Evolutionary conservation across 2,888 invertebrate genomes (phyloP).

Genomic region (Drosophila demipolita): DNA sequence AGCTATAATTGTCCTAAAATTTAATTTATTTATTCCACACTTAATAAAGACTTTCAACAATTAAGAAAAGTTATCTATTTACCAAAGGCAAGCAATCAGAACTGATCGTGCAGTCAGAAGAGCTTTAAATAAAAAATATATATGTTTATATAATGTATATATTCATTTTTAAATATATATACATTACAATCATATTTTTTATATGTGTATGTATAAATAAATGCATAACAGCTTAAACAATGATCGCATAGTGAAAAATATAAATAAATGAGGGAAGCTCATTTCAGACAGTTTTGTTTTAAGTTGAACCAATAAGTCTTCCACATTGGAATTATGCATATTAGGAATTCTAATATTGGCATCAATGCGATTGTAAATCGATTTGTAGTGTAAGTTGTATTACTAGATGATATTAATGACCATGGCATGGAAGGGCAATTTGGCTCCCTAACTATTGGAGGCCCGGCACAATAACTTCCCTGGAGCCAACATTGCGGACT

Average conservation of each 20-base stretch:
- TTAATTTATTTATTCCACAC: constrained; percentile 11
- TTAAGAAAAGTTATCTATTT: background rate
- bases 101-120: background rate
- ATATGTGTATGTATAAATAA: background rate
- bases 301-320: background rate
- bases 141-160: background rate
- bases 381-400: too few relatives aligned
- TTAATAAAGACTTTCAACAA: constrained; percentile 3
- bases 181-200: background rate
- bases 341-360: background rate
- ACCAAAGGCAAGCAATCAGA: background rate
- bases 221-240: background rate
- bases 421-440: background rate
- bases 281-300: background rate
- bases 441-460: constrained; percentile 21
- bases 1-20: background rate
- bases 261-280: background rate
- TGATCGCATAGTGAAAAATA: background rate
- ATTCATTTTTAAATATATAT: background rate
- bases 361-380: background rate
- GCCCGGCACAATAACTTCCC: background rate
- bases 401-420: constrained; percentile 36
- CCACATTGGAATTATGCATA: background rate
- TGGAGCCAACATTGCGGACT: constrained; percentile 31
- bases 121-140: background rate